These are phyloP conservation scores for Sarcophaga carnaria DNA, from an alignment of 2,888 invertebrate species.

Conservation along the genomic window DNA sequence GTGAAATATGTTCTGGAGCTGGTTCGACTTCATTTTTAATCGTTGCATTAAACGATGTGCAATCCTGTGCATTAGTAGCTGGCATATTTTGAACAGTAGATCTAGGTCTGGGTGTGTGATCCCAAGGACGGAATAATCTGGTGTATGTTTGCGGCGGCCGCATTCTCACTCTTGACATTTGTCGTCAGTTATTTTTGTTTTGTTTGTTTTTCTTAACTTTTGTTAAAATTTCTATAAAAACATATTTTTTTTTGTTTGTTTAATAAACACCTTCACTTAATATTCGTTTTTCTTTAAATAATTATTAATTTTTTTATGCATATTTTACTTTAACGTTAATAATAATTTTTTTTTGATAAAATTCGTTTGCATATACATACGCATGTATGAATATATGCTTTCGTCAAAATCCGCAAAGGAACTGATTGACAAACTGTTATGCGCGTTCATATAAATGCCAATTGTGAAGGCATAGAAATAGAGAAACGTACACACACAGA, in stretches of 20 bases:
- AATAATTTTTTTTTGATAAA: not conserved
- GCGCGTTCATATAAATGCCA: conserved; percentile 77
- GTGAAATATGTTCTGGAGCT: conserved; percentile 11
- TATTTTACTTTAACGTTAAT: too few species aligned
- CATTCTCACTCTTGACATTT: conserved; percentile 78
- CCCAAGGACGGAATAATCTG: conserved; percentile 86
- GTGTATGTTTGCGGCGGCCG: conserved; percentile 82
- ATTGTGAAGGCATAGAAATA: conserved; percentile 59
- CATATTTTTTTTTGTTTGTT: conserved; percentile 48
- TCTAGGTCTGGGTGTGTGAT: conserved; percentile 75
- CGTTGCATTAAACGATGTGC: not conserved
- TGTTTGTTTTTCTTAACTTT: conserved; percentile 46
- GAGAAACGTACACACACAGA: not conserved
- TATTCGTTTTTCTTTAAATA: not conserved
- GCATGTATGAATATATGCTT: conserved; percentile 68
- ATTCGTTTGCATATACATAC: conserved; percentile 54
- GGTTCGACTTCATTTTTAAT: too few species aligned
- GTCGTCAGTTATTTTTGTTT: conserved; percentile 2
- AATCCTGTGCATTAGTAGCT: not conserved
- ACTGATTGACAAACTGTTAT: conserved; percentile 75
- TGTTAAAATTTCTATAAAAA: conserved; percentile 17
- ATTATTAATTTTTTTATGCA: not conserved
- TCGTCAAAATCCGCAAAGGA: conserved; percentile 77
- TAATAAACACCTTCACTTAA: conserved; percentile 67
- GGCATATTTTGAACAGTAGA: conserved; percentile 37